These are phyloP conservation scores for Flexamia atlantica DNA, from an alignment of 2,888 invertebrate species.

Conservation along the genomic window DNA sequence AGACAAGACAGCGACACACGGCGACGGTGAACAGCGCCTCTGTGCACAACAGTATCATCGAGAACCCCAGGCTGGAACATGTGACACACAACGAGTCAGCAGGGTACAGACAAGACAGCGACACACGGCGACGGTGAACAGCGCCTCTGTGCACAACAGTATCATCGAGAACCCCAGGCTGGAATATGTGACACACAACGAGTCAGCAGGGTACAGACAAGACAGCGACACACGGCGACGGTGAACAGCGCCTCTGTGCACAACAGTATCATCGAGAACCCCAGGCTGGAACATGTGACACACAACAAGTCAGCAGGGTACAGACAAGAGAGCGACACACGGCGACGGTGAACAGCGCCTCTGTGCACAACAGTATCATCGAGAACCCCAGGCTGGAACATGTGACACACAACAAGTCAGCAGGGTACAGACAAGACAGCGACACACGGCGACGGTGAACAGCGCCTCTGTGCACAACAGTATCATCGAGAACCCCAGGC, in stretches of 20 bases:
- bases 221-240: slow-evolving; percentile 88
- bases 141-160: slow-evolving; percentile 94
- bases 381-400: slow-evolving; percentile 94
- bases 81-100: slow-evolving; percentile 43
- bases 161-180: slow-evolving; percentile 98
- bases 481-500: slow-evolving; percentile 98
- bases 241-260: slow-evolving; percentile 92
- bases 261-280: slow-evolving; percentile 98
- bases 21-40: slow-evolving; percentile 90
- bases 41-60: slow-evolving; percentile 96
- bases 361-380: slow-evolving; percentile 96
- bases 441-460: slow-evolving; percentile 89
- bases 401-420: slow-evolving; percentile 52
- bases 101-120: slow-evolving; percentile 82
- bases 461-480: slow-evolving; percentile 95
- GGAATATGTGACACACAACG: slow-evolving; percentile 73
- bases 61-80: slow-evolving; percentile 93
- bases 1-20: slow-evolving; percentile 87
- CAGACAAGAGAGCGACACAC: slow-evolving; percentile 77
- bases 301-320: neutral
- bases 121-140: slow-evolving; percentile 87
- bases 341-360: slow-evolving; percentile 89
- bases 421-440: slow-evolving; percentile 79
- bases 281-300: slow-evolving; percentile 84
- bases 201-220: slow-evolving; percentile 75